Base-by-base conservation (phyloP, 2,888 invertebrate genomes). In the Pyrgus malvae region DNA sequence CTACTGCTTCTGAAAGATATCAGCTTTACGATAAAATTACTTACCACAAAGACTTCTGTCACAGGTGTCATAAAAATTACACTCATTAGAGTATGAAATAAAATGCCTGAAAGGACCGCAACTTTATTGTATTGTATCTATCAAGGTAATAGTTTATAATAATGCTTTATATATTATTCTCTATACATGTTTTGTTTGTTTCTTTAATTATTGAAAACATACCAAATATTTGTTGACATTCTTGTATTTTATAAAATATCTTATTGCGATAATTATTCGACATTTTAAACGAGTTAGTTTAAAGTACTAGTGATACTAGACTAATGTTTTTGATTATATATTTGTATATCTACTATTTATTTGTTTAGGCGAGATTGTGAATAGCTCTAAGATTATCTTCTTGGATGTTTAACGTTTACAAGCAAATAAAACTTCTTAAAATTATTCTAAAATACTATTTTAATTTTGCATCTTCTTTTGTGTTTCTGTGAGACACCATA, bases 261-360 rank as follows among this genome's bases (percentile, higher is more conserved):
- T 58, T 11, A 59, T 54, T 63, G 63, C 60, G 66, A 71, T 68
- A 65, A 71, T 68, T 73, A 67, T 61, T 63, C 66, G 62, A 60
- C 66, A 71, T 66, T 67, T 58, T 61, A 71, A 67, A 65, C 63
- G 48, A 61, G 58, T 68, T 70, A 67, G 69, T 80, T 86, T 83
- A 79, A 76, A 74, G 69, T 76, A 68, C 83, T 89, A 89, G 89
- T 89, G 89, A 88, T 89, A 89, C 70, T 89, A 89, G 87, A 75
- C 58, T 88, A 82, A 80, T 72, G 75, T 81, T 82, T 82, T 75
- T 76, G 72, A 80, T 73, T 74, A 75, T 77, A 81, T 80, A 80
- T 78, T 83, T 80, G 75, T 84, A 76, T 78, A 76, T 37, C 27
- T 44, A 51, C 72, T 88, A 86, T 86, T 86, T 86, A 88, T 87